phyloP scores from a whole-genome alignment of 2,888 invertebrate genomes.

The Phrixothrix hirtus region DNA sequence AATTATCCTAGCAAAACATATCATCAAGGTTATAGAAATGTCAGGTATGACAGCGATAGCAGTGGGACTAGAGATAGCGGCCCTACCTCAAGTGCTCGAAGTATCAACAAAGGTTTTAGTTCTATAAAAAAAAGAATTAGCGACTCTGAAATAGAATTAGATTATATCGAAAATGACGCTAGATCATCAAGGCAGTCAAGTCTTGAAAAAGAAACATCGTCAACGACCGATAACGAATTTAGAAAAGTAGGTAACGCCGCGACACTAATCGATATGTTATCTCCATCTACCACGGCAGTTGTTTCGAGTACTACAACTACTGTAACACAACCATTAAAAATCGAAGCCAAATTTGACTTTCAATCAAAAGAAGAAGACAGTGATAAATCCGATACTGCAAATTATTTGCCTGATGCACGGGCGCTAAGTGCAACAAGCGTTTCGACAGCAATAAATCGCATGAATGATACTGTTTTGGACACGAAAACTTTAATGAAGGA shows the following conservation, averaged over 20 bases:
- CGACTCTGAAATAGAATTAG: neutral
- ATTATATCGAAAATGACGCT: slow-evolving; percentile 1
- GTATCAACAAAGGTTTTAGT: neutral
- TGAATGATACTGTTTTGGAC: slow-evolving; percentile 54
- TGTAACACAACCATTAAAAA: slow-evolving; percentile 53
- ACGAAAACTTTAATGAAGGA: slow-evolving; percentile 53
- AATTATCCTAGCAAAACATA: neutral
- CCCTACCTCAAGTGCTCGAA: neutral
- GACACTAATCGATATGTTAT: neutral
- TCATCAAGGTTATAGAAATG: neutral
- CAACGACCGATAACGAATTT: neutral
- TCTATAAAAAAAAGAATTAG: neutral
- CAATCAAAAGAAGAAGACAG: slow-evolving; percentile 37
- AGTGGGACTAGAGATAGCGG: neutral
- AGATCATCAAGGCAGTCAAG: neutral
- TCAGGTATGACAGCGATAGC: neutral
- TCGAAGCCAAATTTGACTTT: slow-evolving; percentile 48
- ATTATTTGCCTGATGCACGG: slow-evolving; percentile 44
- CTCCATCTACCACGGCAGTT: slow-evolving; percentile 47
- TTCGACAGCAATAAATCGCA: slow-evolving; percentile 53
- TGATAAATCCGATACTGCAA: slow-evolving; percentile 6
- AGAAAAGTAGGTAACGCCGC: neutral
- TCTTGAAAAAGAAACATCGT: neutral
- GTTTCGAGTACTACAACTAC: slow-evolving; percentile 54
- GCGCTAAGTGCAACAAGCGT: slow-evolving; percentile 54